Conservation (phyloP, 92 coral and sea anemone genomes). For the Metridium senile region DNA sequence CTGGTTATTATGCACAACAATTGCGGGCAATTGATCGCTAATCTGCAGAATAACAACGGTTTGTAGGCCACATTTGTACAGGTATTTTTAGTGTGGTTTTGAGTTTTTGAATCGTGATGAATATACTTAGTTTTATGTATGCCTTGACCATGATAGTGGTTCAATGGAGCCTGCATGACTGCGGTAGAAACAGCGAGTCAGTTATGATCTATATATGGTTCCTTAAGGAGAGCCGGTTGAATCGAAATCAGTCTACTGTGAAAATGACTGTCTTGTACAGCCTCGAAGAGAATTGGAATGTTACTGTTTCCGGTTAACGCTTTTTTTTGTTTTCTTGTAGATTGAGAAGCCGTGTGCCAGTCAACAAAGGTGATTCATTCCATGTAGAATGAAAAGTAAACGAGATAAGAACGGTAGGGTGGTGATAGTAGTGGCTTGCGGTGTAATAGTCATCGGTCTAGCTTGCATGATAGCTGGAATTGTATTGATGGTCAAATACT, state of each 20-base stretch:
- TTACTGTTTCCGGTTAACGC: not conserved
- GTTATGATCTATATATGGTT: not conserved
- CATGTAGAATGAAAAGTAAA: constrained; percentile 28
- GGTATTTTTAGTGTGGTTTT: constrained; percentile 19
- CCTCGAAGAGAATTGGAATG: constrained; percentile 9
- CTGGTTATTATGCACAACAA: not conserved
- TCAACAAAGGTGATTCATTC: not conserved
- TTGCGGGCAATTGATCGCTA: constrained; percentile 14
- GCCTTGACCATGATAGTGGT: not conserved
- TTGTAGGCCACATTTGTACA: constrained; percentile 12
- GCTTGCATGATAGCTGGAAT: constrained; percentile 66
- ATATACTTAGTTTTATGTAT: not conserved
- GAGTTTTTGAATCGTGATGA: not conserved
- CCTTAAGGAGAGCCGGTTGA: not conserved
- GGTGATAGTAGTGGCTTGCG: constrained; percentile 43
- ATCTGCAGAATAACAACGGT: constrained; percentile 18
- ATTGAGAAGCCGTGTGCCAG: not conserved
- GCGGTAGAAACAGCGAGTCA: not conserved
- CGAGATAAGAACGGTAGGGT: constrained; percentile 25
- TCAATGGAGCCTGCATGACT: constrained; percentile 6
- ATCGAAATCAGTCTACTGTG: constrained; percentile 14
- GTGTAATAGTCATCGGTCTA: constrained; percentile 48
- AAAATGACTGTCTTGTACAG: not conserved
- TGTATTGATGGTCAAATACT: constrained; percentile 53
- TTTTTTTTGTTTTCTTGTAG: not conserved